Evolutionary conservation across 2,113 vertebrate genomes (phyloP).

Genomic region (Epinephelus cyanopodus): DNA sequence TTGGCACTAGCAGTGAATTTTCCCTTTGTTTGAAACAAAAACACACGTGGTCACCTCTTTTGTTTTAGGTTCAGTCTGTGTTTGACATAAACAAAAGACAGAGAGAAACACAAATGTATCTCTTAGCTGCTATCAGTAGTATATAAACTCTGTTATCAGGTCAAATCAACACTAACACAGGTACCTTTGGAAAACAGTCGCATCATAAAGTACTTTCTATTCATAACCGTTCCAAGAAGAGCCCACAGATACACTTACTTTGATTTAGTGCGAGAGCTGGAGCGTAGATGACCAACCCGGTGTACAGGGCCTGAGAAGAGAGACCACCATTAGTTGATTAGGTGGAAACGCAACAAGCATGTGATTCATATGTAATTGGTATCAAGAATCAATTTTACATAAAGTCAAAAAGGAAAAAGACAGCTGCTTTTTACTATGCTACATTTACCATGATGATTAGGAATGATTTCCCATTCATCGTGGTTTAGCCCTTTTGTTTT

Average conservation of each 20-base stretch:
- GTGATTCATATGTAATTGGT: conserved; percentile 53
- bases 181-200: not conserved
- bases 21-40: not conserved
- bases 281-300: conserved; percentile 88
- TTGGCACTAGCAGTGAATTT: not conserved
- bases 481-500: not conserved
- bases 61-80: not conserved
- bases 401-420: conserved; percentile 44
- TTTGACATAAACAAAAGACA: not conserved
- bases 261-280: conserved; percentile 88
- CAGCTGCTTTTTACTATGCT: conserved; percentile 46
- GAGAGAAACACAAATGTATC: not conserved
- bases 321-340: conserved; percentile 78
- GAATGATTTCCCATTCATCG: not conserved
- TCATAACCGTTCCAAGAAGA: not conserved
- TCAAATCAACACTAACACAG: not conserved
- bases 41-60: not conserved
- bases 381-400: conserved; percentile 45
- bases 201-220: not conserved
- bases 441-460: not conserved
- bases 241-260: conserved; percentile 74
- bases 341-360: conserved; percentile 38
- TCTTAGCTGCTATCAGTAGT: not conserved
- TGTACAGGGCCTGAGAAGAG: conserved; percentile 82
- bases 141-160: not conserved